These are phyloP conservation scores for Cremastinae sp. DNA, from an alignment of 2,888 invertebrate genomes.

Conservation along the genomic window DNA sequence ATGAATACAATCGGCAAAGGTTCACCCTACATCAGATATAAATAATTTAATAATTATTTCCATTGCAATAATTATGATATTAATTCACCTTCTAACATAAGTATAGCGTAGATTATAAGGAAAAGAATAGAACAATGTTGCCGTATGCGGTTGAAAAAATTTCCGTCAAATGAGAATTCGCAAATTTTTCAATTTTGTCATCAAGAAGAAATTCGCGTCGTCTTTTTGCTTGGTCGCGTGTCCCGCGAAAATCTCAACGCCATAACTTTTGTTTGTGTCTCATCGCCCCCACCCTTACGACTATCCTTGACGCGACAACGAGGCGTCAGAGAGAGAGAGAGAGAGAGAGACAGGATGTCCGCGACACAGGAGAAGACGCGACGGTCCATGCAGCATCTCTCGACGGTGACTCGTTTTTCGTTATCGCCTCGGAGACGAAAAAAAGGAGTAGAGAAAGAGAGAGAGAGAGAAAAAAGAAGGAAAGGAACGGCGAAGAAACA, in stretches of 20 bases:
- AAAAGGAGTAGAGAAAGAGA: slow-evolving; percentile 17
- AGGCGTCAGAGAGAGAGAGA: slow-evolving; percentile 28
- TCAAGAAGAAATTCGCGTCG: background rate
- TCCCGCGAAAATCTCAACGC: slow-evolving; percentile 28
- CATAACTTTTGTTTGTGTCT: slow-evolving; percentile 33
- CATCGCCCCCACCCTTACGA: background rate
- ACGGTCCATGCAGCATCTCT: slow-evolving; percentile 44
- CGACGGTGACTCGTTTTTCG: slow-evolving; percentile 57
- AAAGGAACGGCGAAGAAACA: slow-evolving; percentile 25
- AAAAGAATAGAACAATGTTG: too few species aligned
- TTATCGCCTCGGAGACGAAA: slow-evolving; percentile 44
- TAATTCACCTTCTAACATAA: too few species aligned
- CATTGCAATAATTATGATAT: too few species aligned
- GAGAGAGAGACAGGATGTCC: slow-evolving; percentile 33
- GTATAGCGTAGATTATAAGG: too few species aligned
- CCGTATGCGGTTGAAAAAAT: too few species aligned
- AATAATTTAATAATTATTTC: too few species aligned
- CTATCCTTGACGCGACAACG: slow-evolving; percentile 35
- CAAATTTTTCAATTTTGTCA: background rate
- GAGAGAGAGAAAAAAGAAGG: slow-evolving; percentile 5
- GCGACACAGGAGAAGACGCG: slow-evolving; percentile 46
- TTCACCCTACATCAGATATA: too few species aligned
- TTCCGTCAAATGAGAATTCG: too few species aligned
- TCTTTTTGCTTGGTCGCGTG: slow-evolving; percentile 32
- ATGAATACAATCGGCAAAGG: too few species aligned